Base-by-base conservation (phyloP, 2,113 vertebrate species). In the Scortum barcoo region DNA sequence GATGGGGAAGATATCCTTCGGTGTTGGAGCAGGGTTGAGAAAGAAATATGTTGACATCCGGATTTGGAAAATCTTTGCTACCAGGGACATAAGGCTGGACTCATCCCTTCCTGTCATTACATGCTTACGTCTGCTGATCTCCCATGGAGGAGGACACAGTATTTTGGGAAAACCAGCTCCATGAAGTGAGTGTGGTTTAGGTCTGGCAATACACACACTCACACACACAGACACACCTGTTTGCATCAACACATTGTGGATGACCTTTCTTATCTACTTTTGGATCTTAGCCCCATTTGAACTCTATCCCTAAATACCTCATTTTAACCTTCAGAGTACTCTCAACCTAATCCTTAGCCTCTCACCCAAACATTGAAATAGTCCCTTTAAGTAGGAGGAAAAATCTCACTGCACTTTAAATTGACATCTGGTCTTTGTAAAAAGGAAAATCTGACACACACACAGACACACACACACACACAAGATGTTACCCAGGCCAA, bases 41-140 rank as follows among this genome's bases (percentile, higher is more conserved):
- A 30, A 26, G 70, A 51, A 12, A 54, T 30, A 71, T 57, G 57
- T 50, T 26, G 80, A 84, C 61, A 50, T 80, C 58, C 36, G 65
- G 61, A 58, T 56, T 57, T 65, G 81, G 76, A 78, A 80, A 3
- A 53, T 30, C n/a, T 42, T 57, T 76, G 40, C 38, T 73, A 78
- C 61, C 58, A 69, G 50, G 57, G 74, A 33, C 58, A 38, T 73
- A 0, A 82, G 48, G 75, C 77, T n/a, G 22, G 19, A 89, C 76
- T 85, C 82, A 85, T 86, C 74, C 77, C 73, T 79, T 91, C 83
- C 92, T 92, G 79, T 91, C 88, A 90, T 91, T 91, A 92, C 63
- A 46, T 72, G 86, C 80, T 88, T 62, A 86, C 80, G 71, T 68
- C 12, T 81, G 65, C 80, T 50, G 19, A 76, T 76, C 77, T 85